Base-by-base conservation (phyloP, 2,888 invertebrate species). In the Drosophila koepferae region DNA sequence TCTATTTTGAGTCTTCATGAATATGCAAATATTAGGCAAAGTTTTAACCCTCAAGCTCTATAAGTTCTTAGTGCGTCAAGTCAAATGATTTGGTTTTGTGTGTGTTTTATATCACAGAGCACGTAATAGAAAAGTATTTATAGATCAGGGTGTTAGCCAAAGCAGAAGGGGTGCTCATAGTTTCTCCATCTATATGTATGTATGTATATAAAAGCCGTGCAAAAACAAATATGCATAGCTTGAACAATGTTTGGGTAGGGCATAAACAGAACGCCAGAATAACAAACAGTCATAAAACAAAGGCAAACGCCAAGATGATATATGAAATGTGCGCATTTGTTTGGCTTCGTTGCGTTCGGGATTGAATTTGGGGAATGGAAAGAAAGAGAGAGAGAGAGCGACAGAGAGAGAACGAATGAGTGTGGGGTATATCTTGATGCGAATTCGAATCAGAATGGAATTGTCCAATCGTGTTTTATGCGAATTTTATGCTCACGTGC, bases 401-500 rank as follows among this genome's bases (percentile, higher is more conserved):
- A 28, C n/a, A 9, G 34, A 40, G 38, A 8, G 38, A n/a, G 44
- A 23, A 2, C 1, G 36, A 1, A 20, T 2, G 20, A 14, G 38
- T 20, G 14, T 20, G 18, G 20, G 59, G n/a, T 18, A 65, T 40
- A 67, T 74, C 20, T 16, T 12, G 43, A 58, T 46, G 10, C 20
- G 55, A 62, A 12, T 48, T 9, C 23, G 44, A 54, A 41, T 61
- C 10, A 28, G n/a, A 54, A 31, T 67, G 12, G 8, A 6, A 38
- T 69, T 54, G 63, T 48, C 67, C 53, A 80, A 80, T 66, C 43
- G 20, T 5, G 44, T 68, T 84, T 86, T 70, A 89, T 89, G 71
- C 48, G 70, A 74, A 55, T 77, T 87, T 74, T 80, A 84, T 85
- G 89, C 80, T 87, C 87, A 89, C 89, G 87, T 89, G 87, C 53